Conservation (phyloP, 2,888 invertebrate genomes). For the Pimpla rufipes region DNA sequence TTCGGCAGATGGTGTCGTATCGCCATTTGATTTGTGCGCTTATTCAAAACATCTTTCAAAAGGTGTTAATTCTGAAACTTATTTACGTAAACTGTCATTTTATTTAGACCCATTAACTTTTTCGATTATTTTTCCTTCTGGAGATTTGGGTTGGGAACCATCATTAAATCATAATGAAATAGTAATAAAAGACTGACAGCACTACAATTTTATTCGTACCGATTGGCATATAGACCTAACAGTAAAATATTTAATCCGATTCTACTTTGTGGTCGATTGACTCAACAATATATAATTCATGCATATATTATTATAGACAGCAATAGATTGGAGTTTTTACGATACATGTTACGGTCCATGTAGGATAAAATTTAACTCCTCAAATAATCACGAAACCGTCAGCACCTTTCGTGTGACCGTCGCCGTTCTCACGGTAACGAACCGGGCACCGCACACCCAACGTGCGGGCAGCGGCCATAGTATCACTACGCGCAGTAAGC, state of each 20-base stretch:
- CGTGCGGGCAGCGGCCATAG: no score
- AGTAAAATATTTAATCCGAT: slow-evolving; percentile 11
- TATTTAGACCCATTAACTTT: neutral
- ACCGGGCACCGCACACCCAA: no score
- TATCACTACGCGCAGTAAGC: no score
- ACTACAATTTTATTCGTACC: slow-evolving; percentile 39
- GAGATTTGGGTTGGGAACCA: neutral
- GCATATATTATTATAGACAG: slow-evolving; percentile 20
- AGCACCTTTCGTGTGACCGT: no score
- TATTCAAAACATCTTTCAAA: slow-evolving; percentile 28
- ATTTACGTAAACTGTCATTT: neutral
- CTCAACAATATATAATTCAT: neutral
- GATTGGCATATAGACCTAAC: slow-evolving; percentile 22
- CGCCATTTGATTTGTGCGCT: slow-evolving; percentile 36
- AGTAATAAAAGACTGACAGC: slow-evolving; percentile 10
- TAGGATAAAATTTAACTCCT: no score
- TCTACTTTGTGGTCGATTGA: slow-evolving; percentile 9
- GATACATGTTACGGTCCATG: no score
- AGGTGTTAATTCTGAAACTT: neutral
- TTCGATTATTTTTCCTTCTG: neutral
- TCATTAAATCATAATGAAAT: neutral
- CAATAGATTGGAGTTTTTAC: slow-evolving; percentile 25
- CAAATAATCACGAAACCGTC: no score
- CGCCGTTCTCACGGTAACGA: no score
- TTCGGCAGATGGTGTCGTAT: slow-evolving; percentile 12